Percentiles rank a stretch among this genome's conserved stretches.
phyloP scores from a whole-genome alignment of 2,888 invertebrate species.

The Cantharis rufa region DNA sequence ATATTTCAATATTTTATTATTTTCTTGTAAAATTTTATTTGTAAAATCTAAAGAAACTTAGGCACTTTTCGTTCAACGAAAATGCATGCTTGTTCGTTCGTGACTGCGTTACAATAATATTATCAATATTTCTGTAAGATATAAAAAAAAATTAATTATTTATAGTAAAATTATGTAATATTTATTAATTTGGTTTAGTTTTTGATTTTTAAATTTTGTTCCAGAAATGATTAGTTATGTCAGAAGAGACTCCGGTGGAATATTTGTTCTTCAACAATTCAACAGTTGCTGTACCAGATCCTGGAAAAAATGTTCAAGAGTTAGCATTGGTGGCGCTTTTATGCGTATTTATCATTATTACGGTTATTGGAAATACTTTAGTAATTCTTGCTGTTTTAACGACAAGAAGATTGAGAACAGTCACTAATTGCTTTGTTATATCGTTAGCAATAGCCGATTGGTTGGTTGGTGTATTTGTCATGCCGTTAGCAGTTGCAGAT shows the following conservation, averaged over 20 bases:
- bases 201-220: conserved; percentile 32
- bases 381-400: conserved; percentile 89
- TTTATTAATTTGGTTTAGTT: too few species aligned
- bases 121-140: too few species aligned
- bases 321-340: conserved; percentile 67
- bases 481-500: conserved; percentile 93
- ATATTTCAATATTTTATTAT: too few species aligned
- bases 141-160: too few species aligned
- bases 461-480: conserved; percentile 89
- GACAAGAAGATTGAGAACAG: conserved; percentile 83
- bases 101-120: too few species aligned
- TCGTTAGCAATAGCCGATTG: conserved; percentile 93
- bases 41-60: too few species aligned
- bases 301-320: conserved; percentile 51
- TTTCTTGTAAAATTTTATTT: too few species aligned
- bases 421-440: conserved; percentile 95
- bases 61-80: too few species aligned
- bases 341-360: conserved; percentile 71
- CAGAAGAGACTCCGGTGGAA: conserved; percentile 41
- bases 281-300: conserved; percentile 18
- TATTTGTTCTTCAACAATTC: conserved; percentile 29
- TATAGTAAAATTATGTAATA: too few species aligned
- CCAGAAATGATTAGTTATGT: conserved; percentile 53
- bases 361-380: conserved; percentile 84
- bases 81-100: too few species aligned